Percentiles rank a stretch among this genome's conserved stretches.
phyloP scores from a whole-genome alignment of 2,797 vertebrate genomes.

The Prunella strophiata region DNA sequence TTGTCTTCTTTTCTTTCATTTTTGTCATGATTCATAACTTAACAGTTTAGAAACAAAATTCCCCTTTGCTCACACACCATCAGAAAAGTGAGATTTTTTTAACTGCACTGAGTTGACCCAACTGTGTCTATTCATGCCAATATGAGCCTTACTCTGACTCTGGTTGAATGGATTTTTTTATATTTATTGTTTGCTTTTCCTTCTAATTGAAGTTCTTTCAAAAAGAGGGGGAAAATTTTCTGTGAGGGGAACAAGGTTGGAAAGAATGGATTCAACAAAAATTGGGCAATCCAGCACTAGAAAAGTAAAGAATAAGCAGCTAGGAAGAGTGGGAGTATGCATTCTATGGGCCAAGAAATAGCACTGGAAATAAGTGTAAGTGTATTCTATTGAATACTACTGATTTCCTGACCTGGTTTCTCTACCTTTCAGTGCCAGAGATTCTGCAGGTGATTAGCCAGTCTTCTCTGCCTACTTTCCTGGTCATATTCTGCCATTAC shows the following conservation, averaged over 20 bases:
- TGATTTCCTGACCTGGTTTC: neutral
- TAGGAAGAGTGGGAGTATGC: neutral
- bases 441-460: neutral
- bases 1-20: neutral
- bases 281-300: neutral
- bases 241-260: accelerated
- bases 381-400: neutral
- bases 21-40: neutral
- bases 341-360: neutral
- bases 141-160: neutral
- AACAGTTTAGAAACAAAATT: neutral
- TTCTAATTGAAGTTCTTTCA: neutral
- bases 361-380: neutral
- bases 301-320: neutral
- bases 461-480: neutral
- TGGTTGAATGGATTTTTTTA: neutral
- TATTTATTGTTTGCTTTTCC: neutral
- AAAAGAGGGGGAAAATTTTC: neutral
- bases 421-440: neutral
- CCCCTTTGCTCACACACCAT: neutral
- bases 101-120: neutral
- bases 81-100: neutral
- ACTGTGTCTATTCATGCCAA: neutral
- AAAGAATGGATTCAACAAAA: neutral
- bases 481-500: neutral